phyloP scores from a whole-genome alignment of 1,140 invertebrate genomes.

The Apis laboriosa region DNA sequence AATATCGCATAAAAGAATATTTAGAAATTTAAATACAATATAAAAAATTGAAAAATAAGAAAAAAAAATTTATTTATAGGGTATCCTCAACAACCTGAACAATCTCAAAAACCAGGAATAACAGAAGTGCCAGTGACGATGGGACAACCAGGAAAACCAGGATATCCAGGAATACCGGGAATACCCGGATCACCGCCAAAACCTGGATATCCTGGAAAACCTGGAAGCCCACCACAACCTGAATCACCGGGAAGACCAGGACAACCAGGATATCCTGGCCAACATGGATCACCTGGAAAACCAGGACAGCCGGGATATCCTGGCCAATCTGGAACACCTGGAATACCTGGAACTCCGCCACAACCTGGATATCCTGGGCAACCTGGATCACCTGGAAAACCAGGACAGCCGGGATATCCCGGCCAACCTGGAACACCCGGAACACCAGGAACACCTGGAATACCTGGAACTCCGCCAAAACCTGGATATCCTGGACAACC shows the following conservation, averaged over 20 bases:
- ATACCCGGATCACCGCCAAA: neutral
- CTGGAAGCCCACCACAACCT: conserved; percentile 29
- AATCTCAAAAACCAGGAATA: conserved; percentile 10
- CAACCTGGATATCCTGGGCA: no score
- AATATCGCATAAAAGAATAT: neutral
- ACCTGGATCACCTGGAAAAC: neutral
- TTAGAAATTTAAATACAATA: neutral
- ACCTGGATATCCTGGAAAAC: neutral
- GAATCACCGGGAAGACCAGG: no score
- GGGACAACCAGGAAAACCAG: neutral
- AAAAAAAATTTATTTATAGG: conserved; percentile 35
- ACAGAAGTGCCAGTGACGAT: conserved; percentile 32
- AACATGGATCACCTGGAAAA: neutral
- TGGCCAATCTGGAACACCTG: neutral
- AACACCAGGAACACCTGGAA: conserved; percentile 59
- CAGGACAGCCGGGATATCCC: no score
- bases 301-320: neutral
- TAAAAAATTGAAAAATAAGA: neutral
- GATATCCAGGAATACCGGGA: conserved; percentile 55
- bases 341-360: conserved; percentile 34
- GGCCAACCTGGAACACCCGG: conserved; percentile 50
- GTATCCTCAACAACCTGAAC: conserved; percentile 66
- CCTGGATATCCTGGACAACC: neutral
- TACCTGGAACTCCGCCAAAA: conserved; percentile 78
- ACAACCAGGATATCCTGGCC: no score